Percentiles rank a stretch among this genome's conserved stretches.
phyloP scores from a whole-genome alignment of 1,140 invertebrate species.

The Vanessa tameamea region DNA sequence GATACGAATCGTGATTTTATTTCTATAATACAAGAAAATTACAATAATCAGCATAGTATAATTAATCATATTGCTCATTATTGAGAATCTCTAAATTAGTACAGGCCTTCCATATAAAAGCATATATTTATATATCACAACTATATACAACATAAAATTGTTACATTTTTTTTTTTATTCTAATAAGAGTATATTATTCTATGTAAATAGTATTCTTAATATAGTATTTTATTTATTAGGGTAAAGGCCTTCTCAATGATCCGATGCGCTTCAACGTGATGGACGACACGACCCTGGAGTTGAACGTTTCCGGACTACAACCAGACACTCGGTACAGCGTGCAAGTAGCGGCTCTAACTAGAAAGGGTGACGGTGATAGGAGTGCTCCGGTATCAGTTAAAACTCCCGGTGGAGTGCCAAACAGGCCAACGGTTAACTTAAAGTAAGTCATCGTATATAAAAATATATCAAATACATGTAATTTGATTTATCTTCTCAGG shows the following conservation, averaged over 20 bases:
- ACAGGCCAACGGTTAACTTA: slow-evolving; percentile 90
- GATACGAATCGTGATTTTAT: too few relatives aligned
- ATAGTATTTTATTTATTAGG: slow-evolving; percentile 72
- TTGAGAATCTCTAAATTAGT: too few relatives aligned
- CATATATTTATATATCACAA: too few relatives aligned
- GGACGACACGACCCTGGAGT: slow-evolving; percentile 87
- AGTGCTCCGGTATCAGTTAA: slow-evolving; percentile 90
- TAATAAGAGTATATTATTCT: too few relatives aligned
- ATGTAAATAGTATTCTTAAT: neutral
- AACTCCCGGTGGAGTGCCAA: slow-evolving; percentile 96
- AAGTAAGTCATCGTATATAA: slow-evolving; percentile 83
- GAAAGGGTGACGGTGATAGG: slow-evolving; percentile 96
- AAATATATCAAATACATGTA: slow-evolving; percentile 6
- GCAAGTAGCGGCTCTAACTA: slow-evolving; percentile 95
- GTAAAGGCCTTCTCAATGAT: slow-evolving; percentile 89
- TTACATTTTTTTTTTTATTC: too few relatives aligned
- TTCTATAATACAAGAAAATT: too few relatives aligned
- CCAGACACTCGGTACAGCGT: slow-evolving; percentile 96
- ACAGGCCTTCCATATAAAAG: too few relatives aligned
- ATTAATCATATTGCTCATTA: too few relatives aligned
- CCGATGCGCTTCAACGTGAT: slow-evolving; percentile 92
- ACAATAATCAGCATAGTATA: too few relatives aligned
- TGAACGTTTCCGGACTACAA: slow-evolving; percentile 93
- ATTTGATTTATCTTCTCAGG: too few relatives aligned
- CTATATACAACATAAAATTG: too few relatives aligned